Percentiles rank a stretch among this genome's conserved stretches.
Evolutionary conservation across 1,140 invertebrate genomes (phyloP).

Genomic region (Neodiprion lecontei): DNA sequence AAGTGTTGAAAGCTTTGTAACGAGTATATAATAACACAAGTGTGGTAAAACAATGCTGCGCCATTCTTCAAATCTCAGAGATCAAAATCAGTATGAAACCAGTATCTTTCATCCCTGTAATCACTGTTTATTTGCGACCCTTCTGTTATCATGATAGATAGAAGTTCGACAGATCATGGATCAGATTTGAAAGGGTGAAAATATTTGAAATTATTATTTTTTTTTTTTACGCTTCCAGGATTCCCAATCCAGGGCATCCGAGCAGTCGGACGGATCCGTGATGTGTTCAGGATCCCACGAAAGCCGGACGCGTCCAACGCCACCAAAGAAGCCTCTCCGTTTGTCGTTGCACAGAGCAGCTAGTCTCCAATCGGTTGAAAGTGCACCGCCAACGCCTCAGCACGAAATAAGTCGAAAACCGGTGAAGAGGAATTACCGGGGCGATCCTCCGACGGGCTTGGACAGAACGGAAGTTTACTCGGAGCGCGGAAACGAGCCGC

Average conservation of each 20-base stretch:
- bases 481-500: slow-evolving; percentile 28
- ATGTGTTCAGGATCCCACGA: slow-evolving; percentile 42
- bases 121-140: too few relatives aligned
- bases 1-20: too few relatives aligned
- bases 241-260: slow-evolving; percentile 42
- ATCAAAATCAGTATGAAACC: too few relatives aligned
- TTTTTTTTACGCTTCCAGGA: slow-evolving; percentile 37
- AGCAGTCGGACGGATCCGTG: slow-evolving; percentile 41
- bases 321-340: slow-evolving; percentile 83
- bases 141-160: too few relatives aligned
- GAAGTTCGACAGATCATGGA: too few relatives aligned
- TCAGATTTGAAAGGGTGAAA: too few relatives aligned
- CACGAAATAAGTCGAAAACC: slow-evolving; percentile 54
- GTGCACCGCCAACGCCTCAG: slow-evolving; percentile 44
- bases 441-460: slow-evolving; percentile 56
- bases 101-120: too few relatives aligned
- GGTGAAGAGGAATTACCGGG: slow-evolving; percentile 65
- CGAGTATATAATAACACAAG: too few relatives aligned
- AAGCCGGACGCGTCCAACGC: slow-evolving; percentile 69
- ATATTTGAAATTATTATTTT: neutral
- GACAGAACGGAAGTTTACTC: slow-evolving; percentile 22
- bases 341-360: slow-evolving; percentile 81
- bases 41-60: too few relatives aligned
- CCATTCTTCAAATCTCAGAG: too few relatives aligned
- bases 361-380: slow-evolving; percentile 79